These are phyloP conservation scores for Odobenus rosmarus DNA, from an alignment of 2,113 vertebrate genomes.

Conservation along the genomic window DNA sequence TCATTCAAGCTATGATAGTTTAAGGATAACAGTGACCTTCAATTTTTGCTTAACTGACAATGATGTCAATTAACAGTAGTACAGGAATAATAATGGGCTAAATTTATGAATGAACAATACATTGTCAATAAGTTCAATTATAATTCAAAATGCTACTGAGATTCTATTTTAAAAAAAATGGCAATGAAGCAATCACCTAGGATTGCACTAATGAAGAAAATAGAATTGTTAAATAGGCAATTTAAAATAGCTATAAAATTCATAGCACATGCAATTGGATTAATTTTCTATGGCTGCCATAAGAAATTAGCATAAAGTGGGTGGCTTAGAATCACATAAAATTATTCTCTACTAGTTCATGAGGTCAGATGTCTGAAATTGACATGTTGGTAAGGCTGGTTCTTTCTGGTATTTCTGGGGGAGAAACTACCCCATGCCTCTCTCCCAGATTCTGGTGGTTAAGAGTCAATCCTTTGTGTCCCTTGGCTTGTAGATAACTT, in stretches of 20 bases:
- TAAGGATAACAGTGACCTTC: neutral
- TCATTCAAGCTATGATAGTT: neutral
- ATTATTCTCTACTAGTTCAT: neutral
- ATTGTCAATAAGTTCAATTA: constrained; percentile 1
- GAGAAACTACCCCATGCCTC: neutral
- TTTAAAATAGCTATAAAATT: neutral
- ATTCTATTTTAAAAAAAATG: constrained; percentile 1
- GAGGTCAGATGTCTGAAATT: neutral
- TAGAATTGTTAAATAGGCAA: neutral
- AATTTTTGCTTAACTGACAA: neutral
- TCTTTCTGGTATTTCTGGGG: neutral
- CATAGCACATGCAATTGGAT: neutral
- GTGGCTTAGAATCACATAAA: neutral
- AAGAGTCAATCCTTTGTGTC: neutral
- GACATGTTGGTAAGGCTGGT: neutral
- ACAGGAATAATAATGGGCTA: neutral
- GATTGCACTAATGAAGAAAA: neutral
- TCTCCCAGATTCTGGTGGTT: neutral
- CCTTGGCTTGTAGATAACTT: neutral
- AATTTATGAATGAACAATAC: neutral
- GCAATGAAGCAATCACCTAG: neutral
- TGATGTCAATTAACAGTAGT: neutral
- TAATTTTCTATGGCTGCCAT: neutral
- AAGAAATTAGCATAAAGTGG: neutral
- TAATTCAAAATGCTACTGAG: neutral